phyloP scores from a whole-genome alignment of 1,140 invertebrate species.

The Agrilus planipennis region DNA sequence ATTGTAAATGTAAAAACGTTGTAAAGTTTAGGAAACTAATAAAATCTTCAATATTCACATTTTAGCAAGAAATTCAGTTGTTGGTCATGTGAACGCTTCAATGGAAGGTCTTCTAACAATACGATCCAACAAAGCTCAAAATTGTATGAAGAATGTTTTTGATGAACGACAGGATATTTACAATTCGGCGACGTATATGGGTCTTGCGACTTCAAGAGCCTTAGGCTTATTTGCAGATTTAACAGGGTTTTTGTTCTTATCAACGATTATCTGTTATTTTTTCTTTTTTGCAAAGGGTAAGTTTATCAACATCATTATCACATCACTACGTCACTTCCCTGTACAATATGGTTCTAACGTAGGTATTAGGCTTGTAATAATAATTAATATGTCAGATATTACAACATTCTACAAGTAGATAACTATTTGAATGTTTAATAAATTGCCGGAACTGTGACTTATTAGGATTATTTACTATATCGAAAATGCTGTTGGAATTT shows the following conservation, averaged over 20 bases:
- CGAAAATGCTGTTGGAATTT: no score
- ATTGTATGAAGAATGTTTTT: conserved; percentile 64
- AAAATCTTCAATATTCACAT: no score
- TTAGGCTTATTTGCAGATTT: conserved; percentile 67
- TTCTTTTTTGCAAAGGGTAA: conserved; percentile 4
- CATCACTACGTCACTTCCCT: no score
- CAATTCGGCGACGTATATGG: conserved; percentile 49
- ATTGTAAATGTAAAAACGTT: no score
- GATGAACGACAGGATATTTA: conserved; percentile 63
- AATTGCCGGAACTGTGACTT: no score
- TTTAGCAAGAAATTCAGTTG: conserved; percentile 61
- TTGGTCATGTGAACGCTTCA: conserved; percentile 75
- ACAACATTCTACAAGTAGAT: no score
- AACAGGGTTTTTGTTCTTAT: conserved; percentile 37
- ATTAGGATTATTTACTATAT: no score
- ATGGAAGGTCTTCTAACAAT: conserved; percentile 80
- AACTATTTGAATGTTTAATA: no score
- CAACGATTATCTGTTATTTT: conserved; percentile 1
- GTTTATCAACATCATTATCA: background rate
- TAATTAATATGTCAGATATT: background rate
- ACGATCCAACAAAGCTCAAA: conserved; percentile 65
- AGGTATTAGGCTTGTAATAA: background rate
- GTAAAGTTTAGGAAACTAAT: no score
- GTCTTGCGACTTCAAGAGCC: conserved; percentile 44
- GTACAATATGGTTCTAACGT: no score